These are phyloP conservation scores for Eumerus sabulonum DNA, from an alignment of 2,888 invertebrate genomes.

Conservation along the genomic window DNA sequence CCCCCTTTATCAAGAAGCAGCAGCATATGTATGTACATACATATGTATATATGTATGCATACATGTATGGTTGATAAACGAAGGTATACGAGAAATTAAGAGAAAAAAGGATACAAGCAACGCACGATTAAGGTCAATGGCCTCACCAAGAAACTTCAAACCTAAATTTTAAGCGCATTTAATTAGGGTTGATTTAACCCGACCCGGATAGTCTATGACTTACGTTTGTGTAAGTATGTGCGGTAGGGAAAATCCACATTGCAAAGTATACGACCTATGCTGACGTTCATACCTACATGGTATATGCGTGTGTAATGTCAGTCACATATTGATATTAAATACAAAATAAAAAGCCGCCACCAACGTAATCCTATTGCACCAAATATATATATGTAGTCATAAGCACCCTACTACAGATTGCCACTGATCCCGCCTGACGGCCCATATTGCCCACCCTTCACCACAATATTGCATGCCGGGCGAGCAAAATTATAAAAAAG, in stretches of 20 bases:
- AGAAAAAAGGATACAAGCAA: conserved; percentile 42
- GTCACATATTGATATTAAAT: conserved; percentile 47
- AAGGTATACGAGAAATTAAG: conserved; percentile 7
- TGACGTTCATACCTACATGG: neutral
- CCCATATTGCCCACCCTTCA: neutral
- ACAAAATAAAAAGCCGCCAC: conserved; percentile 47
- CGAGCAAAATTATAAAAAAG: neutral
- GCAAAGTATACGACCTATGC: neutral
- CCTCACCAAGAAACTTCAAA: conserved; percentile 75
- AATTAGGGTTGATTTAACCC: conserved; percentile 60
- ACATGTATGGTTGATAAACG: no score
- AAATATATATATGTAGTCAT: neutral
- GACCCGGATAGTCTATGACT: conserved; percentile 25
- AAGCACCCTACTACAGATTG: neutral
- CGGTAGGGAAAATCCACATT: conserved; percentile 26
- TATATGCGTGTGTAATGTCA: conserved; percentile 29
- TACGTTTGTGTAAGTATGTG: conserved; percentile 23
- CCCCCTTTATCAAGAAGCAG: neutral
- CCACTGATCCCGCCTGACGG: conserved; percentile 1
- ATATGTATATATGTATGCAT: no score
- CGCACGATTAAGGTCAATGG: conserved; percentile 77
- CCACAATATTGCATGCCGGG: conserved; percentile 1
- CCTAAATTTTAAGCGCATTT: conserved; percentile 70
- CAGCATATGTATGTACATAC: neutral
- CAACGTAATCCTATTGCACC: conserved; percentile 50